Conservation (phyloP, 1,140 invertebrate species). For the Zaprionus africanus region DNA sequence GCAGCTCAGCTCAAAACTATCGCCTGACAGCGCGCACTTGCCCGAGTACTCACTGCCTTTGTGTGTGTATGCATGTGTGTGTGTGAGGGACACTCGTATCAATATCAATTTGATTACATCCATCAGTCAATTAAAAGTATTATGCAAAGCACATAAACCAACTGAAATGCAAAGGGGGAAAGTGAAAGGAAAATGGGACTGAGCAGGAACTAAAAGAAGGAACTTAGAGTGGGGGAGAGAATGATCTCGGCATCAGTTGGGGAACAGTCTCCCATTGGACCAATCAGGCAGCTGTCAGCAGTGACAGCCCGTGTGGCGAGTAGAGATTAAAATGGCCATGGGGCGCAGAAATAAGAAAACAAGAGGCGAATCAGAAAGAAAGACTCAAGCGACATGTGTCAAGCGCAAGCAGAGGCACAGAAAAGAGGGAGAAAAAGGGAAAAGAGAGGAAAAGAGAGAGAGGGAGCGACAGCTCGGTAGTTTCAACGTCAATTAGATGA, state of each 20-base stretch:
- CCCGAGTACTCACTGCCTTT: neutral
- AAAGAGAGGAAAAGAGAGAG: neutral
- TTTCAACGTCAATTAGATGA: conserved; percentile 80
- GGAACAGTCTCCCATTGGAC: conserved; percentile 33
- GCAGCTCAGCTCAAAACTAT: conserved; percentile 34
- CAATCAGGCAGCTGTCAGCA: conserved; percentile 63
- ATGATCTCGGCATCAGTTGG: neutral
- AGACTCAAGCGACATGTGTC: conserved; percentile 46
- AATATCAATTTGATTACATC: conserved; percentile 50
- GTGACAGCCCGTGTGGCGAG: conserved; percentile 48
- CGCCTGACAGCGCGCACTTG: neutral
- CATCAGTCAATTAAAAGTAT: conserved; percentile 60
- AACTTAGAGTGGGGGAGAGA: neutral
- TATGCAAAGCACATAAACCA: conserved; percentile 51
- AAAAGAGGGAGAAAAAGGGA: neutral
- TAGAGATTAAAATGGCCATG: conserved; percentile 42
- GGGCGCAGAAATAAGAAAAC: conserved; percentile 14
- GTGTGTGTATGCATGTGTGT: neutral
- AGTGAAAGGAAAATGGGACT: neutral
- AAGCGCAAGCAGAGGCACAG: conserved; percentile 28
- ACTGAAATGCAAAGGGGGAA: conserved; percentile 16
- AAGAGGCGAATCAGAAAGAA: conserved; percentile 11
- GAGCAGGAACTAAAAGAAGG: neutral
- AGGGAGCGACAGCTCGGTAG: conserved; percentile 43
- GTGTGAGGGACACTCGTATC: conserved; percentile 20